Base-by-base conservation (phyloP, 2,797 vertebrate genomes). In the Salmo trutta region DNA sequence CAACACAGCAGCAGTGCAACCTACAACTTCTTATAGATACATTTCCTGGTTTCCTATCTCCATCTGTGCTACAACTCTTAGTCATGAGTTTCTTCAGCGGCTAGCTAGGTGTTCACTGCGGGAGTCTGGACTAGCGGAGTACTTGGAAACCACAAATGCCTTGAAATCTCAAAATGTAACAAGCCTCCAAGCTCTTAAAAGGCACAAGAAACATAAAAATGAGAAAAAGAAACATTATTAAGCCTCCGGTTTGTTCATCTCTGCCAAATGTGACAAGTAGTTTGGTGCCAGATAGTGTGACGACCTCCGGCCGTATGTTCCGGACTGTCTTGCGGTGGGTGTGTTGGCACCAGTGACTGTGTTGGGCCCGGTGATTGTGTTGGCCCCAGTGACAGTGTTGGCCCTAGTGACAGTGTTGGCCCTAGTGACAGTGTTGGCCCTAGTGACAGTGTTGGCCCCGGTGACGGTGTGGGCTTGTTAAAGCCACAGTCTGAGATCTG, bases 221-320 rank as follows among this genome's bases (percentile, higher is more conserved):
- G 12, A 66, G 77, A 78, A 88, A 90, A 84, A 82, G 75, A 85
- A 90, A 88, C 81, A 82, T 77, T 75, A 82, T 85, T 85, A 85
- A 79, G 82, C 80, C 73, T 47, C 21, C 53, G 41, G 19, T 81
- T 33, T 73, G 36, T 86, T 87, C 79, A 7, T 74, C 59, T 73
- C 53, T 79, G 76, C 84, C 88, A 85, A 91, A 88, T 84, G 83
- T 80, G 82, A 72, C 72, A 51, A 74, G 80, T 79, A 19, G 71
- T 76, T 0, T 29, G 77, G 86, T 83, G 85, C 85, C 90, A 93
- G 88, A 90, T 86, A 79, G 71, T 77, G 83, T 88, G 89, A 88
- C 83, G 78, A 89, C 87, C 86, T 27, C 71, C 74, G 83, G 47
- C 81, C 53, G 16, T 7, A 31, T 41, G 79, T 81, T 84, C 82